A percentile compares a stretch with the other conserved stretches of the same genome.
Evolutionary conservation across 2,797 vertebrate species (phyloP).

Genomic region (Protonibea diacanthus): DNA sequence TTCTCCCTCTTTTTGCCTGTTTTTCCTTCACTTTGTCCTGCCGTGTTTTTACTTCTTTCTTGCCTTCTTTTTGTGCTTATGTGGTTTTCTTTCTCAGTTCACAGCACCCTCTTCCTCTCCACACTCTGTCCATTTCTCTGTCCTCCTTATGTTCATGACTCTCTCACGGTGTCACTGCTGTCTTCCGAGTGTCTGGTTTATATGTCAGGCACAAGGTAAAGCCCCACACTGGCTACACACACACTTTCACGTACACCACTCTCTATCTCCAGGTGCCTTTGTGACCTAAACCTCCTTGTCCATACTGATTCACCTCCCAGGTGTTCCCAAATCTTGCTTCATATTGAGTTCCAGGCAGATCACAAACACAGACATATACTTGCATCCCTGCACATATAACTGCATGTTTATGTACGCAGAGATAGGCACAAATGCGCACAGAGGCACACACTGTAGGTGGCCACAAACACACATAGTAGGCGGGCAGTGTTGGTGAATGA

Average conservation of each 20-base stretch:
- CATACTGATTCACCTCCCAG: conserved; percentile 10
- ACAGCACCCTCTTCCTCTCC: not conserved
- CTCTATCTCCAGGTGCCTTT: conserved; percentile 7
- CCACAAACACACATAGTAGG: conserved; percentile 21
- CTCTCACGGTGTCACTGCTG: not conserved
- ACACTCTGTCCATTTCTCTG: conserved; percentile 3
- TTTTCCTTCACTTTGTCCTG: conserved; percentile 40
- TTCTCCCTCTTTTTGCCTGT: conserved; percentile 30
- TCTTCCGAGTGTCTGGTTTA: conserved; percentile 10
- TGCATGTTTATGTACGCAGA: not conserved
- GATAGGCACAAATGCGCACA: conserved; percentile 7
- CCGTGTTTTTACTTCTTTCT: conserved; percentile 24
- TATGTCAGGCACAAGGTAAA: conserved; percentile 10
- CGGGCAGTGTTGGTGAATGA: conserved; percentile 45
- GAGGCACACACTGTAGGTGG: not conserved
- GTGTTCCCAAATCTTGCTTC: conserved; percentile 23
- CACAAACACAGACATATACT: not conserved
- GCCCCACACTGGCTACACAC: conserved; percentile 1
- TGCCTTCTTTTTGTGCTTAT: conserved; percentile 40
- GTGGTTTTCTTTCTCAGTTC: conserved; percentile 25
- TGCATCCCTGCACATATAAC: not conserved
- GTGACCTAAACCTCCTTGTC: conserved; percentile 24
- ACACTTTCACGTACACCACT: not conserved
- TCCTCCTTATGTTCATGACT: conserved; percentile 6
- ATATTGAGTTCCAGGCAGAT: conserved; percentile 12